Percentiles rank a stretch among this genome's conserved stretches.
phyloP scores from a whole-genome alignment of 2,797 vertebrate species.

The Sebastes trivittatus region DNA sequence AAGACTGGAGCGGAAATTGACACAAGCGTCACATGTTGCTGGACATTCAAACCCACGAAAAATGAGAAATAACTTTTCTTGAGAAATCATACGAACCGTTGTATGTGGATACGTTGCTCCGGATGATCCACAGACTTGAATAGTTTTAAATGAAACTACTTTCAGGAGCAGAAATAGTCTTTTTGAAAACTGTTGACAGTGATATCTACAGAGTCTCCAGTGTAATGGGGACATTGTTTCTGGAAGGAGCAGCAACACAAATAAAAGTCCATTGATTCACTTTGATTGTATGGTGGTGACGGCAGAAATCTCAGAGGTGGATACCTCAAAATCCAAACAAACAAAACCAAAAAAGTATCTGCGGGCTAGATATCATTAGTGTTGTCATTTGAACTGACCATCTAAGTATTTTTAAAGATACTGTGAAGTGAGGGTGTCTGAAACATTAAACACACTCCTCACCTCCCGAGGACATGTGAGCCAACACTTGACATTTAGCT shows the following conservation, averaged over 20 bases:
- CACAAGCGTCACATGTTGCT: too few relatives aligned
- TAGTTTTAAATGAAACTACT: too few relatives aligned
- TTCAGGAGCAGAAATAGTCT: background rate
- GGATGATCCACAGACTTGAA: background rate
- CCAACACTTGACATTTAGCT: conserved; percentile 18
- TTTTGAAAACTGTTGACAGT: background rate
- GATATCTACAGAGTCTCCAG: background rate
- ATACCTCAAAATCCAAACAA: background rate
- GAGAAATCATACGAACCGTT: too few relatives aligned
- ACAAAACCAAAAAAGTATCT: background rate
- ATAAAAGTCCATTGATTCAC: background rate
- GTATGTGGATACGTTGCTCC: too few relatives aligned
- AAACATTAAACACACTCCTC: background rate
- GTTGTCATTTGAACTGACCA: background rate
- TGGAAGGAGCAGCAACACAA: background rate
- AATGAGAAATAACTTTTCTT: too few relatives aligned
- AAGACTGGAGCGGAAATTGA: too few relatives aligned
- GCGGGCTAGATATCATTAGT: background rate
- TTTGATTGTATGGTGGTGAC: background rate
- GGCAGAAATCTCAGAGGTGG: background rate
- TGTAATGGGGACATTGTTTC: background rate
- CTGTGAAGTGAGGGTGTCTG: background rate
- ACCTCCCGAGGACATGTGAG: background rate
- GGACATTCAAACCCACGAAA: too few relatives aligned
- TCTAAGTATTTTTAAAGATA: background rate